A percentile compares a stretch with the other conserved stretches of the same genome.
Evolutionary conservation across 2,888 invertebrate genomes (phyloP).

Genomic region (Patella ulyssiponensis): DNA sequence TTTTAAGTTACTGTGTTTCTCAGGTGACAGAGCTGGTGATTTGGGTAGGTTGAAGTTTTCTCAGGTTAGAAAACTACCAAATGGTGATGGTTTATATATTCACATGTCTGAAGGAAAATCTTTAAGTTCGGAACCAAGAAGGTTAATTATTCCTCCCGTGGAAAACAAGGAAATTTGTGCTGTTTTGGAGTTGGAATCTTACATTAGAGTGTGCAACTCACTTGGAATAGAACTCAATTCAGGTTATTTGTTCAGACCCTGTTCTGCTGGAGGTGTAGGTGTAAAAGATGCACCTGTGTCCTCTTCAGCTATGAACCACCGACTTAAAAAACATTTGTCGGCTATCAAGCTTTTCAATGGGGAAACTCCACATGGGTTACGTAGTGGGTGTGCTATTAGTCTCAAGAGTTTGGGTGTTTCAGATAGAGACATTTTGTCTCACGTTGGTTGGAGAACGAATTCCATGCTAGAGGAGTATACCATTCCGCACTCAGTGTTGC

Average conservation of each 20-base stretch:
- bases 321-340: slow-evolving; percentile 16
- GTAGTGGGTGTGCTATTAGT: slow-evolving; percentile 21
- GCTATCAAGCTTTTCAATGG: slow-evolving; percentile 6
- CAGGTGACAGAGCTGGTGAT: background rate
- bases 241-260: slow-evolving; percentile 20
- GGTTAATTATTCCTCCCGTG: background rate
- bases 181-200: background rate
- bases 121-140: background rate
- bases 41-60: background rate
- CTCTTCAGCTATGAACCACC: slow-evolving; percentile 16
- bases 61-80: background rate
- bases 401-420: background rate
- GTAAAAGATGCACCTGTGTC: slow-evolving; percentile 11
- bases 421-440: slow-evolving; percentile 12
- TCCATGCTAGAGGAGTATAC: background rate
- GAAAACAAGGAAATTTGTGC: background rate
- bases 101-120: background rate
- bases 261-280: background rate
- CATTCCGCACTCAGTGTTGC: background rate
- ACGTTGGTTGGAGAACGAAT: slow-evolving; percentile 16
- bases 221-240: background rate
- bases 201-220: background rate
- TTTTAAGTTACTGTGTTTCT: too few species aligned
- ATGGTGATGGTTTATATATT: background rate
- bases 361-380: slow-evolving; percentile 14